Base-by-base conservation (phyloP, 2,797 vertebrate genomes). In the Phyllotis vaccarum region DNA sequence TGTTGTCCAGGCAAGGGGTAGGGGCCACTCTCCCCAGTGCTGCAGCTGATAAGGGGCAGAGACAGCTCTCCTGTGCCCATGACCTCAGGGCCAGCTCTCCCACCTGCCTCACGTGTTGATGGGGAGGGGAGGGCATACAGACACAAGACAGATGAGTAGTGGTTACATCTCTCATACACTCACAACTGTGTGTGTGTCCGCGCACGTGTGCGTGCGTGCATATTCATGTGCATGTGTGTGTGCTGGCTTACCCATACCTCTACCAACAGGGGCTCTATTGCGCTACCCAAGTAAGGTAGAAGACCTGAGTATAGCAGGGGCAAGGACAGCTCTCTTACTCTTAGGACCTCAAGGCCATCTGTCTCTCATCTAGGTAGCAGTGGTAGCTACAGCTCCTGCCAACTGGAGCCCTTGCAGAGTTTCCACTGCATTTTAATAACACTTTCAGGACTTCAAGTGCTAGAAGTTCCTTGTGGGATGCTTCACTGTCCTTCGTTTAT, bases 401-500 rank as follows among this genome's bases (percentile, higher is more conserved):
- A 68, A 75, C 22, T 37, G 66, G 17, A 56, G 31, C 22, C 78
- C 62, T 29, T 75, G 16, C 10, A 64, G 54, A 86, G 11, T 80
- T 96, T 79, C 21, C 22, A 8, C 27, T 56, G 29, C 7, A 34
- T 66, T 60, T 11, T 70, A n/a, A 49, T 58, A 76, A 56, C 5
- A 3, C 29, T 78, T 68, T 81, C 19, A n/a, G 14, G 70, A 66
- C 46, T 88, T 19, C 16, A 86, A 93, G 34, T n/a, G 24, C n/a
- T 68, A 87, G 22, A 56, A 79, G 54, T 34, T 82, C 52, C 60
- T 60, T 49, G 16, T 34, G 13, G 2, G 11, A 31, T 46, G 29
- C 52, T 92, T 91, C 17, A 12, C 60, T 49, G 27, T 21, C 40
- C 62, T 29, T 94, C 87, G 17, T 34, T 86, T 79, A 80, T 96